These are phyloP conservation scores for Dolichotis patagonum DNA, from an alignment of 2,113 vertebrate genomes.

Conservation along the genomic window DNA sequence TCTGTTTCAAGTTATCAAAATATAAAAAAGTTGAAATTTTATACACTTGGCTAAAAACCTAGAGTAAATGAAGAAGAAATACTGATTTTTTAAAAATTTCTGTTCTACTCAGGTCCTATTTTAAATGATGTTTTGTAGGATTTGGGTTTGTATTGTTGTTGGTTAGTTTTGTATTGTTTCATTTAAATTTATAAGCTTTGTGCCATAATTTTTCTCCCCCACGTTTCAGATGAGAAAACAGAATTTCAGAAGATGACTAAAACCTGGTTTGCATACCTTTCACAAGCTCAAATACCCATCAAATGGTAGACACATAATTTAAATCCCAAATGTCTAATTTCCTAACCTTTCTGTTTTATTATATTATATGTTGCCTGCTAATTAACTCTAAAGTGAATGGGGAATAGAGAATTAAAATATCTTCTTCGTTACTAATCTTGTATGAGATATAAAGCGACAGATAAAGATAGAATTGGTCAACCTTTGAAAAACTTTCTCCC, in stretches of 20 bases:
- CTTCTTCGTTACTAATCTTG: background rate
- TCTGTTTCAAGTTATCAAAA: constrained; percentile 36
- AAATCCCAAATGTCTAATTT: background rate
- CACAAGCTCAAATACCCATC: background rate
- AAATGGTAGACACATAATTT: background rate
- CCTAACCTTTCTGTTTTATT: background rate
- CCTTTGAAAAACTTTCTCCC: background rate
- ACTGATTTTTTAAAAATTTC: background rate
- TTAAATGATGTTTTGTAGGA: background rate
- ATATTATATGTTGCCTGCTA: background rate
- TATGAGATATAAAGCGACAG: background rate
- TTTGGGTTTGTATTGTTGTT: background rate
- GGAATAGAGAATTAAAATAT: background rate
- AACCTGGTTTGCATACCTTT: background rate
- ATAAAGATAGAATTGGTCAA: background rate
- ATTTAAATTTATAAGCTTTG: background rate
- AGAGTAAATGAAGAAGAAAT: constrained; percentile 20
- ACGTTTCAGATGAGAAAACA: constrained; percentile 14
- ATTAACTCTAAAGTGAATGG: background rate
- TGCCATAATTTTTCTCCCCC: background rate
- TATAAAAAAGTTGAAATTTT: background rate
- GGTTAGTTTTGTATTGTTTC: constrained; percentile 22
- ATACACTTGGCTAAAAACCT: background rate
- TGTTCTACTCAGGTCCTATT: background rate
- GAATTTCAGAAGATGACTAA: background rate